A percentile compares a stretch with the other conserved stretches of the same genome.
These are phyloP conservation scores for Glyphotaelius pellucidus DNA, from an alignment of 2,888 invertebrate species.

Conservation along the genomic window DNA sequence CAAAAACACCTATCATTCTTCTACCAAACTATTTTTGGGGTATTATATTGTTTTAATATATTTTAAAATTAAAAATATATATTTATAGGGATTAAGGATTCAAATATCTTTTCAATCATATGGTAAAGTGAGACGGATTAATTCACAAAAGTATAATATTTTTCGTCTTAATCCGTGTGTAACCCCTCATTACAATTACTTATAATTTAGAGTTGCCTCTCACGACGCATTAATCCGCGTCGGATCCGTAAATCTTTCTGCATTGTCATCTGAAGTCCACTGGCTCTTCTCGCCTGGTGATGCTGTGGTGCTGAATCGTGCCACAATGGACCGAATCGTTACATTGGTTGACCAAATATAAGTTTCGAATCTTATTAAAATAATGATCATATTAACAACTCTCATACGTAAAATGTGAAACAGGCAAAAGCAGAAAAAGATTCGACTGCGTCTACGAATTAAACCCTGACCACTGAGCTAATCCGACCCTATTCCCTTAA, in stretches of 20 bases:
- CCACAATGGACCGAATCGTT: neutral
- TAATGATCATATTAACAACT: neutral
- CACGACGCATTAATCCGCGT: conserved; percentile 11
- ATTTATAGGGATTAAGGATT: too few relatives aligned
- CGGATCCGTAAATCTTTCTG: conserved; percentile 39
- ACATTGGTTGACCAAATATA: neutral
- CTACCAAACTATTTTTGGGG: too few relatives aligned
- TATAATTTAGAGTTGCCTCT: neutral
- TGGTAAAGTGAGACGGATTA: neutral
- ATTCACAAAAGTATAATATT: neutral
- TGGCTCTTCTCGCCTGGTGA: neutral
- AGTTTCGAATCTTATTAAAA: neutral
- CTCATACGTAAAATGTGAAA: too few relatives aligned
- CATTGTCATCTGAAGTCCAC: conserved; percentile 10
- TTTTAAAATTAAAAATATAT: too few relatives aligned
- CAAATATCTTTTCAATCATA: neutral
- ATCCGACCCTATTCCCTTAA: too few relatives aligned
- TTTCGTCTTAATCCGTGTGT: neutral
- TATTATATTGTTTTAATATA: too few relatives aligned
- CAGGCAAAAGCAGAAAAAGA: too few relatives aligned
- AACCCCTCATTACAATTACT: neutral
- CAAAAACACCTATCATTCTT: too few relatives aligned
- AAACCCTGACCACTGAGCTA: too few relatives aligned
- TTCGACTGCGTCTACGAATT: too few relatives aligned
- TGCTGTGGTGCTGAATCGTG: neutral